A percentile compares a stretch with the other conserved stretches of the same genome.
Evolutionary conservation across 2,797 vertebrate genomes (phyloP).

Genomic region (Enteromius unitaeniatus): DNA sequence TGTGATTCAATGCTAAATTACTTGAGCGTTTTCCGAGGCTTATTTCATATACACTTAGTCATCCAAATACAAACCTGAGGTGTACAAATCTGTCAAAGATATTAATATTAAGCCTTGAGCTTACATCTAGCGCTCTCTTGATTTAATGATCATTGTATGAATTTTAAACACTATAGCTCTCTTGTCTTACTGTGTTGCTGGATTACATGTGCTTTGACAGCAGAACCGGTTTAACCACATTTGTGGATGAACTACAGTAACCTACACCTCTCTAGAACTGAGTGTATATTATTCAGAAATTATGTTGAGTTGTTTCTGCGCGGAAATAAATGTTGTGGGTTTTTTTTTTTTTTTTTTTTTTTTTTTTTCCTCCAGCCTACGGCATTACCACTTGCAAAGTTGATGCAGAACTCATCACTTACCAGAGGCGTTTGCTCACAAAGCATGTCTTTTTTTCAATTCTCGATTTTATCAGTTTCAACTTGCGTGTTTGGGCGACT

Average conservation of each 20-base stretch:
- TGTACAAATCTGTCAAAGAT: background rate
- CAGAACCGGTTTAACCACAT: constrained; percentile 35
- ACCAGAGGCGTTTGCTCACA: constrained; percentile 55
- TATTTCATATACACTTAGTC: background rate
- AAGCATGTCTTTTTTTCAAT: constrained; percentile 35
- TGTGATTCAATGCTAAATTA: background rate
- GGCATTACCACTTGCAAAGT: constrained; percentile 36
- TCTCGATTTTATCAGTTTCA: background rate
- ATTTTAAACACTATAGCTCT: background rate
- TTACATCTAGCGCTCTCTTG: background rate
- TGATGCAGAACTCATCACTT: constrained; percentile 38
- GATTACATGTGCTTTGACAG: background rate
- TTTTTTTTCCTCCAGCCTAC: background rate
- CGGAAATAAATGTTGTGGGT: constrained; percentile 14
- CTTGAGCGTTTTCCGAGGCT: background rate
- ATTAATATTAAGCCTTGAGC: background rate
- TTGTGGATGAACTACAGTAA: constrained; percentile 59
- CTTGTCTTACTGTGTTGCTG: background rate
- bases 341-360: background rate
- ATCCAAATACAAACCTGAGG: background rate
- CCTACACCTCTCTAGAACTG: constrained; percentile 33
- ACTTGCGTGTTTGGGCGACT: constrained; percentile 23
- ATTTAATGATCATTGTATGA: background rate
- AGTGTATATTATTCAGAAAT: constrained; percentile 36
- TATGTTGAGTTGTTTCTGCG: constrained; percentile 32